Percentiles rank a stretch among this genome's conserved stretches.
Evolutionary conservation across 2,113 vertebrate species (phyloP).

Genomic region (Columba janthina): DNA sequence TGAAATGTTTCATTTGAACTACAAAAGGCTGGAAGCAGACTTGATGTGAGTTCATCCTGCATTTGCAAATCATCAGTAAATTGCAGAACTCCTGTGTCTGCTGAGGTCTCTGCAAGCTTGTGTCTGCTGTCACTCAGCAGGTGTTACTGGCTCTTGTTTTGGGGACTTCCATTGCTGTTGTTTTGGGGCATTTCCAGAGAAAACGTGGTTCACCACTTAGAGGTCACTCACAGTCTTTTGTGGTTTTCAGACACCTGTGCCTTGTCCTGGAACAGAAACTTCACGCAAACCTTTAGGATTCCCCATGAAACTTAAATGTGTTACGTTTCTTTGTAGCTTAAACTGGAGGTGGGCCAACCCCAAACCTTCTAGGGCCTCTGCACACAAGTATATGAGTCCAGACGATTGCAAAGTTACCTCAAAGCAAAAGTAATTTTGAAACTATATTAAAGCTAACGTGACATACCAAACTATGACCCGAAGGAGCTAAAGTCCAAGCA

Average conservation of each 20-base stretch:
- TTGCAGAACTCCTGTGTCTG: not conserved
- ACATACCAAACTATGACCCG: not conserved
- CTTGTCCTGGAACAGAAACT: not conserved
- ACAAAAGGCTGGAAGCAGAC: conserved; percentile 38
- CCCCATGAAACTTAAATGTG: not conserved
- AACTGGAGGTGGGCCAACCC: not conserved
- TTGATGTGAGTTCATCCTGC: conserved; percentile 29
- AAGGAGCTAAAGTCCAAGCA: not conserved
- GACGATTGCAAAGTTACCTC: not conserved
- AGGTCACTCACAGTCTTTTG: not conserved
- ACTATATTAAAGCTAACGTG: not conserved
- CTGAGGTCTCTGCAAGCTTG: not conserved
- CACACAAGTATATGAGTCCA: not conserved
- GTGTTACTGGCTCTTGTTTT: not conserved
- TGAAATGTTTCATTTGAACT: conserved; percentile 52
- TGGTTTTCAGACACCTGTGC: not conserved
- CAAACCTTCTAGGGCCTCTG: not conserved
- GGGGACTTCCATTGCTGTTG: not conserved
- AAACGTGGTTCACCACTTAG: not conserved
- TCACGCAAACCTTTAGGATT: not conserved
- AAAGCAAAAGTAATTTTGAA: not conserved
- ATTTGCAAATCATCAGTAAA: conserved; percentile 22
- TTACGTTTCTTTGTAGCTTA: not conserved
- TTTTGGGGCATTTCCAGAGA: not conserved
- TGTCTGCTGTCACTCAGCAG: not conserved